phyloP scores from a whole-genome alignment of 64 coral and sea anemone genomes.

The Pocillopora damicornis region DNA sequence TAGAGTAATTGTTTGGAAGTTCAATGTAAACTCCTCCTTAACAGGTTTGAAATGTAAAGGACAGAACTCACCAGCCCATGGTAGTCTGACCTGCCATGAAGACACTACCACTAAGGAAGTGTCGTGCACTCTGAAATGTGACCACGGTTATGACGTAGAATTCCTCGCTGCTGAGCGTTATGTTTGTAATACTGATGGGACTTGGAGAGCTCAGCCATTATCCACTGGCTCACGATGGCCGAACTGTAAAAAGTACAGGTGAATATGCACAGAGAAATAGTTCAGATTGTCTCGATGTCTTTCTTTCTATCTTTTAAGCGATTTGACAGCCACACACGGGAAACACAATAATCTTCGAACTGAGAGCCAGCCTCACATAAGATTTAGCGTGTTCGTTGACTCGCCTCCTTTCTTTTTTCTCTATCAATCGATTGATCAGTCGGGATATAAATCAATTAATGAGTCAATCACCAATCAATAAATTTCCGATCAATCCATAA shows the following conservation, averaged over 20 bases:
- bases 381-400: no score
- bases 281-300: no score
- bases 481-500: no score
- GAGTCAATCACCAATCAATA: no score
- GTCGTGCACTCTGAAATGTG: conserved; percentile 53
- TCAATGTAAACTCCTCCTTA: neutral
- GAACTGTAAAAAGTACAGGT: conserved; percentile 55
- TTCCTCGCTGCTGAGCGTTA: conserved; percentile 60
- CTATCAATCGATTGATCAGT: no score
- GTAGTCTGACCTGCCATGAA: conserved; percentile 41
- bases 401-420: no score
- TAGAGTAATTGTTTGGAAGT: neutral
- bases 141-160: conserved; percentile 49
- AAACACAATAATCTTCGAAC: no score
- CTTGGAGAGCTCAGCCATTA: conserved; percentile 40
- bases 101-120: conserved; percentile 30
- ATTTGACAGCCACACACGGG: neutral
- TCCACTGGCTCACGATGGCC: conserved; percentile 50
- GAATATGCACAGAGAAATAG: neutral
- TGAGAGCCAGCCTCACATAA: no score
- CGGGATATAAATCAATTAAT: no score
- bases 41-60: conserved; percentile 67
- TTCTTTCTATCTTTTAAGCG: neutral
- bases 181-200: conserved; percentile 54
- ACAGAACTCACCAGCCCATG: conserved; percentile 51